A percentile compares a stretch with the other conserved stretches of the same genome.
These are phyloP conservation scores for Cyclophora albipunctata DNA, from an alignment of 2,888 invertebrate genomes.

Conservation along the genomic window DNA sequence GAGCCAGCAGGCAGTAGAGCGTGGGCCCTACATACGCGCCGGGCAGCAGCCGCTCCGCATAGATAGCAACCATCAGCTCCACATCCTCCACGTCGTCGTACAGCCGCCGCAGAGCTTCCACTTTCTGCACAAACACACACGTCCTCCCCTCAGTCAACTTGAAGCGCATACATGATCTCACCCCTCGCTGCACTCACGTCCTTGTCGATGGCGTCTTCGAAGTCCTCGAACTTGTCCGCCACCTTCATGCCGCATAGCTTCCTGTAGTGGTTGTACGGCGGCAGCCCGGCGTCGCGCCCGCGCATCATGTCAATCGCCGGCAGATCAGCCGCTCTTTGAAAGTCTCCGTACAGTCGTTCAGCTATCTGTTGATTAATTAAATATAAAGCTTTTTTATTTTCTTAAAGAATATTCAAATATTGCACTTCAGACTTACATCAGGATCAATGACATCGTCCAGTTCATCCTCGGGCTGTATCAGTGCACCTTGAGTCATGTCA, in stretches of 20 bases:
- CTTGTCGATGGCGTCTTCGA: conserved; percentile 79
- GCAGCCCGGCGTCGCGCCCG: conserved; percentile 86
- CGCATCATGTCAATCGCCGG: conserved; percentile 37
- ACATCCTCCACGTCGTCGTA: conserved; percentile 32
- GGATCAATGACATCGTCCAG: conserved; percentile 34
- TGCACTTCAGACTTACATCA: conserved; percentile 23
- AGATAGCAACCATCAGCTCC: conserved; percentile 34
- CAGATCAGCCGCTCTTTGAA: conserved; percentile 21
- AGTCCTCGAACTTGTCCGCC: conserved; percentile 81
- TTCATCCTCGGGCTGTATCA: conserved; percentile 31
- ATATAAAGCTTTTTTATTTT: no score
- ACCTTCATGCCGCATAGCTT: conserved; percentile 85
- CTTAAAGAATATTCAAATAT: no score
- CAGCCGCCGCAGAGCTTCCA: conserved; percentile 27
- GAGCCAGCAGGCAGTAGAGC: conserved; percentile 32
- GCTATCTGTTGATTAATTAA: background rate
- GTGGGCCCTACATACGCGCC: conserved; percentile 24
- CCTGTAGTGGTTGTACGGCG: conserved; percentile 89
- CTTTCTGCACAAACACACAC: conserved; percentile 21
- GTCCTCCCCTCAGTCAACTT: no score
- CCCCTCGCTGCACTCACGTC: conserved; percentile 23
- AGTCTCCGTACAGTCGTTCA: background rate
- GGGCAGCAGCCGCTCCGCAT: conserved; percentile 25
- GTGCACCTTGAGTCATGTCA: conserved; percentile 34
- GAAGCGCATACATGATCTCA: no score